Percentiles rank a stretch among this genome's conserved stretches.
Evolutionary conservation across 2,797 vertebrate species (phyloP).

Genomic region (Acanthiza pusilla): DNA sequence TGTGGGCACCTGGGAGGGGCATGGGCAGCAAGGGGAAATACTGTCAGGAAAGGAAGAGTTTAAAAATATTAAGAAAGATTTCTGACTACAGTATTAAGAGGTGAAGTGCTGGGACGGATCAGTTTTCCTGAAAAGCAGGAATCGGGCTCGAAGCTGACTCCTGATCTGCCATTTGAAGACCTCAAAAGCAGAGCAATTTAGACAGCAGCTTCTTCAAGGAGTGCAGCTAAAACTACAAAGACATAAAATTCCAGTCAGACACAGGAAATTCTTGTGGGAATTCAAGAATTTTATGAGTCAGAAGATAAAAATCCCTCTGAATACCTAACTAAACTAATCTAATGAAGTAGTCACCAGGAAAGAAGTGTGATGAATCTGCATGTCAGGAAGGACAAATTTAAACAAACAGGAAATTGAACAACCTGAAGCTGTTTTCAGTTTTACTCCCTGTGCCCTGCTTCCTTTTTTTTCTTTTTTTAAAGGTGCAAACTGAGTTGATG

Average conservation of each 20-base stretch:
- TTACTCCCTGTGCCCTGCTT: background rate
- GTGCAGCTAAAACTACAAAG: constrained; percentile 79
- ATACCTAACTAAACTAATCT: constrained; percentile 76
- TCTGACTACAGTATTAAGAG: constrained; percentile 53
- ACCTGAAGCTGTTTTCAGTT: constrained; percentile 67
- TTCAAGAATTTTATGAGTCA: constrained; percentile 85
- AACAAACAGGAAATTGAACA: constrained; percentile 79
- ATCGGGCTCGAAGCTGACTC: constrained; percentile 44
- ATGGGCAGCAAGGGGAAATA: background rate
- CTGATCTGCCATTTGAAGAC: constrained; percentile 49
- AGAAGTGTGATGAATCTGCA: constrained; percentile 68
- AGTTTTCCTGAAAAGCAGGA: constrained; percentile 73
- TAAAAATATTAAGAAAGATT: constrained; percentile 43
- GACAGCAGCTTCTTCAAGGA: constrained; percentile 70
- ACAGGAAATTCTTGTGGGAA: constrained; percentile 79
- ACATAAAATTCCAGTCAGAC: constrained; percentile 77
- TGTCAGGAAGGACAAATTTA: constrained; percentile 65
- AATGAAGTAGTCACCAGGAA: constrained; percentile 75
- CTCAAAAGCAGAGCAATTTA: constrained; percentile 61
- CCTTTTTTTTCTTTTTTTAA: background rate
- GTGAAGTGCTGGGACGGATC: constrained; percentile 47
- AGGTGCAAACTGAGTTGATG: background rate
- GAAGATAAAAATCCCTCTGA: constrained; percentile 78
- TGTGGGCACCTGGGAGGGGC: background rate
- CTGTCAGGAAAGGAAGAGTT: constrained; percentile 19